These are phyloP conservation scores for Diacarnus erythraeanus DNA, from an alignment of 37 sponge, comb jelly and placozoan species.

Conservation along the genomic window DNA sequence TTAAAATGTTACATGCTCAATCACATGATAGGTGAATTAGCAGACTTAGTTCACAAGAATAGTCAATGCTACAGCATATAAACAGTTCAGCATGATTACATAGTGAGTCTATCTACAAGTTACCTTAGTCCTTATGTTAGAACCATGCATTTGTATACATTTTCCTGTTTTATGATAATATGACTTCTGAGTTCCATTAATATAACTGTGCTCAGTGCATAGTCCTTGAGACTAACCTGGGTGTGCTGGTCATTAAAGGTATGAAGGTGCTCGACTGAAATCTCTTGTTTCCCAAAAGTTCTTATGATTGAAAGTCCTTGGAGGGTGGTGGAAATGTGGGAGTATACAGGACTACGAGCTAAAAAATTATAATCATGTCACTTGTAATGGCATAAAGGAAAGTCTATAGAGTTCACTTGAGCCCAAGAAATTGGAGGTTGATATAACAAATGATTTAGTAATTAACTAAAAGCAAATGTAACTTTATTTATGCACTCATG, in stretches of 20 bases:
- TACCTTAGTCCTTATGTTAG: not conserved
- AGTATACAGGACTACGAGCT: conserved; percentile 87
- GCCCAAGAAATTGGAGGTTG: no score
- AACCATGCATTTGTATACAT: no score
- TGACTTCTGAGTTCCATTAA: no score
- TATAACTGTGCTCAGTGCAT: no score
- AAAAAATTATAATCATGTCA: not conserved
- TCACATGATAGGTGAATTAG: no score
- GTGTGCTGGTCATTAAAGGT: conserved; percentile 5
- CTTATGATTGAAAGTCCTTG: conserved; percentile 80
- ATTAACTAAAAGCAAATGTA: not conserved
- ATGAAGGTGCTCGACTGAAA: not conserved
- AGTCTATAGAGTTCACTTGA: no score
- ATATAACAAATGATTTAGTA: no score
- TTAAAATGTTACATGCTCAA: no score
- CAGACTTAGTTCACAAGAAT: no score
- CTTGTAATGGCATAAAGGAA: no score
- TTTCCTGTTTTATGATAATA: no score
- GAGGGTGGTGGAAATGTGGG: conserved; percentile 77
- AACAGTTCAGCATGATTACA: not conserved
- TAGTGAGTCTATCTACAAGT: not conserved
- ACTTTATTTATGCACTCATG: not conserved
- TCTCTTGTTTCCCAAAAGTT: conserved; percentile 36
- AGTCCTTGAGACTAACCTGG: no score
- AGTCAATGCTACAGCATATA: not conserved